phyloP scores from a whole-genome alignment of 64 coral and sea anemone genomes.

The Platygyra sinensis region DNA sequence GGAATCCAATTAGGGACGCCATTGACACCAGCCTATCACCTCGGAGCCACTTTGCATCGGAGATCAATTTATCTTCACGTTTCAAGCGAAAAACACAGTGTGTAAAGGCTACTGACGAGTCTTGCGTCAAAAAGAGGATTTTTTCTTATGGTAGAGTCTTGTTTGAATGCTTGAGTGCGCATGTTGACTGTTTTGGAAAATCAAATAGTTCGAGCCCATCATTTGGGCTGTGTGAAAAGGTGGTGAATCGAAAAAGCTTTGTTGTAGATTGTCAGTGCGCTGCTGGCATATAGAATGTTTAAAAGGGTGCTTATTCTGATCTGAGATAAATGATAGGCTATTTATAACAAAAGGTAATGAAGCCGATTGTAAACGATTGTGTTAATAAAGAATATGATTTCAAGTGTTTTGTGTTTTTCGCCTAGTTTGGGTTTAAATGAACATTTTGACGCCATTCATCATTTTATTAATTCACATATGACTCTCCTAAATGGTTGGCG shows the following conservation, averaged over 20 bases:
- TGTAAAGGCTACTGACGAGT: neutral
- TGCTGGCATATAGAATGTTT: neutral
- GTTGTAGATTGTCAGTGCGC: slow-evolving; percentile 2
- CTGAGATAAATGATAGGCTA: too few relatives aligned
- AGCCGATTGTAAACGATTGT: too few relatives aligned
- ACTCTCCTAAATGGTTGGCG: too few relatives aligned
- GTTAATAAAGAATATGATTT: too few relatives aligned
- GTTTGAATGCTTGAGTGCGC: neutral
- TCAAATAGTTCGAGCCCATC: neutral
- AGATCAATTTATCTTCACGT: neutral
- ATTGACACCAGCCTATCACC: neutral
- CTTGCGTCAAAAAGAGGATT: neutral
- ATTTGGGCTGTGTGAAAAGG: neutral
- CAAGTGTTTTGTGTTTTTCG: too few relatives aligned
- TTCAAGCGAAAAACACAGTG: neutral
- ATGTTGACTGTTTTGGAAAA: neutral
- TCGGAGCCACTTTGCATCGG: neutral
- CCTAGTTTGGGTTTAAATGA: too few relatives aligned
- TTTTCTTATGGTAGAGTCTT: neutral
- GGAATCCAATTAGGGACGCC: neutral
- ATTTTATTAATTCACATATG: too few relatives aligned
- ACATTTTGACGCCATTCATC: too few relatives aligned
- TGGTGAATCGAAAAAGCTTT: neutral
- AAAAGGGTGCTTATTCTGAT: too few relatives aligned
- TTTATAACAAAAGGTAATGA: too few relatives aligned